Evolutionary conservation across 2,888 invertebrate genomes (phyloP).

Genomic region (Busseola fusca): DNA sequence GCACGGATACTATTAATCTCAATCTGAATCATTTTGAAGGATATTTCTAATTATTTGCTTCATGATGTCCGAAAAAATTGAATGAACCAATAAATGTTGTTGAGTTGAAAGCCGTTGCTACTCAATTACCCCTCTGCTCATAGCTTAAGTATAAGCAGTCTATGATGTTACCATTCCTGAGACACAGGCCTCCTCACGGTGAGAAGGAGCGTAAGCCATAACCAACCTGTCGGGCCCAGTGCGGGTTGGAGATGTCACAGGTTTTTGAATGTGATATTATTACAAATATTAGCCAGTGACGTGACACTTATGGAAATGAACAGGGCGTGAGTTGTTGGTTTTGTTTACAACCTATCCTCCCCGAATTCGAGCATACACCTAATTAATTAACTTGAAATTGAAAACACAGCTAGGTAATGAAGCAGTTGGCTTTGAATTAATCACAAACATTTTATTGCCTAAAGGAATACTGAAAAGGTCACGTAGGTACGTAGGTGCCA

Average conservation of each 20-base stretch:
- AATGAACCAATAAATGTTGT: too few relatives aligned
- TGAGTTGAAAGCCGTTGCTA: neutral
- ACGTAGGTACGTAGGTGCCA: slow-evolving; percentile 4
- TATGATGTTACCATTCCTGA: neutral
- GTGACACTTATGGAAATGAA: slow-evolving; percentile 3
- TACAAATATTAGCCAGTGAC: neutral
- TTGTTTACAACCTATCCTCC: slow-evolving; percentile 6
- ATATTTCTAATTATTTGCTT: too few relatives aligned
- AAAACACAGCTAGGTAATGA: slow-evolving; percentile 13
- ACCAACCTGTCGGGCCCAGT: neutral
- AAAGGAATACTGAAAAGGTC: slow-evolving; percentile 17
- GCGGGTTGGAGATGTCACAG: neutral
- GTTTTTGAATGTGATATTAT: neutral
- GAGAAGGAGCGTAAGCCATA: neutral
- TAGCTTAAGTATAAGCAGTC: neutral
- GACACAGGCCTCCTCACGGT: neutral
- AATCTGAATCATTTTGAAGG: too few relatives aligned
- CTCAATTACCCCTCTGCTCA: neutral
- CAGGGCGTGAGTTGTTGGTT: neutral
- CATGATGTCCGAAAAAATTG: too few relatives aligned
- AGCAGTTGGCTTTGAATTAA: slow-evolving; percentile 20
- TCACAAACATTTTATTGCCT: slow-evolving; percentile 25
- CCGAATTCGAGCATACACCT: neutral
- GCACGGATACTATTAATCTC: too few relatives aligned
- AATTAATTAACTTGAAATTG: slow-evolving; percentile 15